Conservation (phyloP, 1,140 invertebrate genomes). For the Drosophila ficusphila region DNA sequence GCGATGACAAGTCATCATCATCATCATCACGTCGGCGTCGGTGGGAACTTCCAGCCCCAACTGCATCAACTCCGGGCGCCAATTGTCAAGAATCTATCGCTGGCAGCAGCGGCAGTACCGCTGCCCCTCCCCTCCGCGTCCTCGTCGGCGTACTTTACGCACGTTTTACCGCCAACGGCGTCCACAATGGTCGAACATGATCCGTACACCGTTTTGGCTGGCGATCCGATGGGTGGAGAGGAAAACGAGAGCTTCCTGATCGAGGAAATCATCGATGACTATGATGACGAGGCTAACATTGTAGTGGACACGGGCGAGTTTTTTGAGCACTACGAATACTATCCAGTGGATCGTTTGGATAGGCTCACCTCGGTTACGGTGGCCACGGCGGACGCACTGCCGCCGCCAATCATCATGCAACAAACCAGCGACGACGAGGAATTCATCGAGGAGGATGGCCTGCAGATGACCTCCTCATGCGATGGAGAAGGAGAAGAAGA, state of each 20-base stretch:
- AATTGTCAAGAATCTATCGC: constrained; percentile 69
- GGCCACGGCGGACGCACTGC: constrained; percentile 67
- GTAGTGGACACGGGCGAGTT: constrained; percentile 73
- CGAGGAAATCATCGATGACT: constrained; percentile 74
- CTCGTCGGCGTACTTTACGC: constrained; percentile 61
- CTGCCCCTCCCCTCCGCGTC: constrained; percentile 39
- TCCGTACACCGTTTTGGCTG: constrained; percentile 67
- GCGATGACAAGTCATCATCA: constrained; percentile 80
- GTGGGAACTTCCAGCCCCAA: constrained; percentile 63
- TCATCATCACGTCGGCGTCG: constrained; percentile 66
- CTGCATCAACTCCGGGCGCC: constrained; percentile 45
- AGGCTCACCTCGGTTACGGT: constrained; percentile 58
- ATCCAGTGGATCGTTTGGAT: constrained; percentile 65
- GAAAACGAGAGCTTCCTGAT: constrained; percentile 75
- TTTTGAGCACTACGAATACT: constrained; percentile 74
- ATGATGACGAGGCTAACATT: constrained; percentile 71
- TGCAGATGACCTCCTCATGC: constrained; percentile 49
- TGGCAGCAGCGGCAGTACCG: constrained; percentile 68
- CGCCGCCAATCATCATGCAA: constrained; percentile 77
- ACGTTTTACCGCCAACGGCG: constrained; percentile 43
- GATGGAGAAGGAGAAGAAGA: constrained; percentile 50
- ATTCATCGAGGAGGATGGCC: constrained; percentile 41
- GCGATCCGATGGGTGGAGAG: constrained; percentile 48
- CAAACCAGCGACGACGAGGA: constrained; percentile 67
- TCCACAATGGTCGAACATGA: constrained; percentile 59